Evolutionary conservation across 2,888 invertebrate genomes (phyloP).

Genomic region (Noctua janthina): DNA sequence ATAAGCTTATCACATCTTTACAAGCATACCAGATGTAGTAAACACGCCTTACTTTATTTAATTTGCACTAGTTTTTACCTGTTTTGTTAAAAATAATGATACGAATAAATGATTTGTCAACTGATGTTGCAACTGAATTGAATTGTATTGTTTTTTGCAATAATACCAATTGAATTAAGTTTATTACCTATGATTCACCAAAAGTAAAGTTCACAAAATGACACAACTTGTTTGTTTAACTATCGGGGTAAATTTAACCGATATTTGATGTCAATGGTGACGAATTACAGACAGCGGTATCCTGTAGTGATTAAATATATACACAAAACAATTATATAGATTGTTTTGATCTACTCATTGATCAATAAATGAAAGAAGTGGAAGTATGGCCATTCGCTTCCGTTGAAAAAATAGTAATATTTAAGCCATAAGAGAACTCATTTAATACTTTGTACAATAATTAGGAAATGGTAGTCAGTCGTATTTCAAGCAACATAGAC

Average conservation of each 20-base stretch:
- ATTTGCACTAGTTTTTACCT: conserved; percentile 8
- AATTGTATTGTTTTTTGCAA: neutral
- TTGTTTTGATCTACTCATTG: neutral
- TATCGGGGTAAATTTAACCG: neutral
- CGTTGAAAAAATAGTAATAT: no score
- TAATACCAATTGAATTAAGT: neutral
- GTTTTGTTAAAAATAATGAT: neutral
- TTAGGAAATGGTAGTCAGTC: no score
- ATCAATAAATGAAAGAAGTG: neutral
- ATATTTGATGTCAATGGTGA: conserved; percentile 33
- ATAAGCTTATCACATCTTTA: conserved; percentile 18
- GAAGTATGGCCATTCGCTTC: no score
- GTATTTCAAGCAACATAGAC: no score
- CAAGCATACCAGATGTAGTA: neutral
- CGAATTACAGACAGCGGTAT: conserved; percentile 2
- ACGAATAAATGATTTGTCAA: neutral
- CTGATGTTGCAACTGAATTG: neutral
- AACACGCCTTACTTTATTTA: conserved; percentile 6
- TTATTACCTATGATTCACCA: neutral
- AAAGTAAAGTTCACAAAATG: neutral
- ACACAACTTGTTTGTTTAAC: conserved; percentile 22
- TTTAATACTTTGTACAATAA: neutral
- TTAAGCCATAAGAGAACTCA: no score
- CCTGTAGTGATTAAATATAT: neutral
- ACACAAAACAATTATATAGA: neutral